These are phyloP conservation scores for Scotopteryx bipunctaria DNA, from an alignment of 2,888 invertebrate species.

Conservation along the genomic window DNA sequence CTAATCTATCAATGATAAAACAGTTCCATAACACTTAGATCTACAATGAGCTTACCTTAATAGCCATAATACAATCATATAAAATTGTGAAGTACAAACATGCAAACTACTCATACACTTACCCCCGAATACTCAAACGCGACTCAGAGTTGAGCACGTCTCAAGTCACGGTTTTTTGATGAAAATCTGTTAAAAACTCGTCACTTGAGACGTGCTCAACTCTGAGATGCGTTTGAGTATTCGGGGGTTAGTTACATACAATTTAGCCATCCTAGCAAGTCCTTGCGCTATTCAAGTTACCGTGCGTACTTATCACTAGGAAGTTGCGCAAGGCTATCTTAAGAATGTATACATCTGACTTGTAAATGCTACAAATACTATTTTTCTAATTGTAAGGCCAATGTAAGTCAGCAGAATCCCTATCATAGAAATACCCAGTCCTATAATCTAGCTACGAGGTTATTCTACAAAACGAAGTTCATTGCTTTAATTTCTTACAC, in stretches of 20 bases:
- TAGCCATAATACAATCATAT: slow-evolving; percentile 39
- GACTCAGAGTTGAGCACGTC: too few species aligned
- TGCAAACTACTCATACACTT: slow-evolving; percentile 35
- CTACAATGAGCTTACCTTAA: slow-evolving; percentile 33
- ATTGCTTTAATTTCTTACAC: neutral
- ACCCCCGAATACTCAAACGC: too few species aligned
- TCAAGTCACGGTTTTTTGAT: too few species aligned
- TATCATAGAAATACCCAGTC: neutral
- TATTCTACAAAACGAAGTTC: neutral
- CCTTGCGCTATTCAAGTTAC: neutral
- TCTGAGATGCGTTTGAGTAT: too few species aligned
- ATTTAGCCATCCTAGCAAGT: slow-evolving; percentile 30
- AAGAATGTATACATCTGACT: neutral
- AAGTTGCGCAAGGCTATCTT: neutral
- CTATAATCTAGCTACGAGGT: too few species aligned
- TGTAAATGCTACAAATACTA: slow-evolving; percentile 1
- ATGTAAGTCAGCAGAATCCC: slow-evolving; percentile 2
- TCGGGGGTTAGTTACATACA: too few species aligned
- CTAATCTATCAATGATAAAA: slow-evolving; percentile 19
- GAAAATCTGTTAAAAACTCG: too few species aligned
- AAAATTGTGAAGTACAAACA: slow-evolving; percentile 40
- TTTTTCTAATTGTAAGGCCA: slow-evolving; percentile 8
- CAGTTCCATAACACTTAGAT: slow-evolving; percentile 25
- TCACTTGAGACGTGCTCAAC: too few species aligned
- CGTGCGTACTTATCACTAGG: neutral